Conservation (phyloP, 1,140 invertebrate species). For the Heterodera schachtii region DNA sequence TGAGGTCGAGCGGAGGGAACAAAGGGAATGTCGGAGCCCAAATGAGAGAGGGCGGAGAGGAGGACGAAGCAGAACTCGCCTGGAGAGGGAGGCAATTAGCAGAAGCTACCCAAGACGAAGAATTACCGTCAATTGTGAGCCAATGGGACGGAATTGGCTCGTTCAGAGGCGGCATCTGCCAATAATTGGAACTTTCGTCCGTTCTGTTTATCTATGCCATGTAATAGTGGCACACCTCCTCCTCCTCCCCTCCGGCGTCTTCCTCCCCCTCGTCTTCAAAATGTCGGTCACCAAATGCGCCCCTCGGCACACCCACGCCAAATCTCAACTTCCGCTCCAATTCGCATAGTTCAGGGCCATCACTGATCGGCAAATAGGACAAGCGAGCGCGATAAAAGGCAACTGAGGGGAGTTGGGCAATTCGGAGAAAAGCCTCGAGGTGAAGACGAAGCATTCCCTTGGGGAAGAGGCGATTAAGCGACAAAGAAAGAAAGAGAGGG, state of each 20-base stretch:
- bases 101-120: background rate
- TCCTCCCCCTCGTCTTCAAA: slow-evolving; percentile 33
- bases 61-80: slow-evolving; percentile 45
- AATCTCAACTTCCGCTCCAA: slow-evolving; percentile 45
- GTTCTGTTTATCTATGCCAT: background rate
- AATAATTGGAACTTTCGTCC: slow-evolving; percentile 11
- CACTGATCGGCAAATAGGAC: slow-evolving; percentile 53
- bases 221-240: slow-evolving; percentile 1
- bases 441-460: slow-evolving; percentile 50
- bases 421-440: slow-evolving; percentile 55
- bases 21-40: slow-evolving; percentile 54
- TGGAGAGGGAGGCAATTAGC: background rate
- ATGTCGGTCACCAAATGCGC: slow-evolving; percentile 50
- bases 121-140: slow-evolving; percentile 51
- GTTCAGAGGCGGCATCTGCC: slow-evolving; percentile 41
- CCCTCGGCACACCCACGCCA: slow-evolving; percentile 20
- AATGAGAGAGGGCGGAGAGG: slow-evolving; percentile 51
- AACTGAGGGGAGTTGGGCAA: slow-evolving; percentile 53
- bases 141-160: slow-evolving; percentile 53
- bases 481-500: background rate
- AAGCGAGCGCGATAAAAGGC: slow-evolving; percentile 50
- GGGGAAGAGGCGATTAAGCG: background rate
- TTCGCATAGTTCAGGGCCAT: slow-evolving; percentile 38
- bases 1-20: slow-evolving; percentile 50
- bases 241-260: slow-evolving; percentile 37